These are phyloP conservation scores for Pararge aegeria DNA, from an alignment of 1,140 invertebrate genomes.

Conservation along the genomic window DNA sequence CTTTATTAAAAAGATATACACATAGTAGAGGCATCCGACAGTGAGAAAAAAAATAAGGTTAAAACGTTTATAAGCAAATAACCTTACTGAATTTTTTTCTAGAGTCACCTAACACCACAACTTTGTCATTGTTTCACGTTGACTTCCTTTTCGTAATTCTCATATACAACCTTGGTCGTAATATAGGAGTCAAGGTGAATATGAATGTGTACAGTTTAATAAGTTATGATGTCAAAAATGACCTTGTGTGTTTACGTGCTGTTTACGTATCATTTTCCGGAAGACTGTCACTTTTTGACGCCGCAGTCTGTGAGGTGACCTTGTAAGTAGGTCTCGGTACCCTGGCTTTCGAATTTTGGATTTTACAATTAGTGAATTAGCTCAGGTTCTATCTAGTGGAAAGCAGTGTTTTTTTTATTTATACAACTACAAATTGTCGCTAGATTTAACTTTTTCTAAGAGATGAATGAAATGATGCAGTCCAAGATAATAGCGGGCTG, in stretches of 20 bases:
- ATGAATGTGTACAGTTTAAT: slow-evolving; percentile 45
- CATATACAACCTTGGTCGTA: slow-evolving; percentile 37
- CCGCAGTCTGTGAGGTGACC: no score
- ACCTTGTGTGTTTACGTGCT: slow-evolving; percentile 58
- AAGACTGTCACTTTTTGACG: background rate
- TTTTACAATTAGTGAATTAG: no score
- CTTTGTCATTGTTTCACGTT: slow-evolving; percentile 25
- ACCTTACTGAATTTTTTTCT: background rate
- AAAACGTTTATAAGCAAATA: background rate
- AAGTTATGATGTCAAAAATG: slow-evolving; percentile 49
- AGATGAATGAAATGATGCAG: no score
- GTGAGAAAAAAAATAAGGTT: background rate
- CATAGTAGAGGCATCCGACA: no score
- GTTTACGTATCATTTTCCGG: slow-evolving; percentile 30
- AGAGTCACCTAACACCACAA: background rate
- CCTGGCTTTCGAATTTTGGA: no score
- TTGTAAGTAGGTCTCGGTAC: no score
- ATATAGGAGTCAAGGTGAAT: slow-evolving; percentile 62
- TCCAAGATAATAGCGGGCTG: no score
- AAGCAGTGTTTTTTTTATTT: no score
- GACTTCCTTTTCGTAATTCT: slow-evolving; percentile 56
- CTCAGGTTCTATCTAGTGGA: no score
- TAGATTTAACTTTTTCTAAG: no score
- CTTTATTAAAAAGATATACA: no score
- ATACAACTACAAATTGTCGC: no score